A percentile compares a stretch with the other conserved stretches of the same genome.
These are phyloP conservation scores for Vanessa atalanta DNA, from an alignment of 1,140 invertebrate genomes.

Conservation along the genomic window DNA sequence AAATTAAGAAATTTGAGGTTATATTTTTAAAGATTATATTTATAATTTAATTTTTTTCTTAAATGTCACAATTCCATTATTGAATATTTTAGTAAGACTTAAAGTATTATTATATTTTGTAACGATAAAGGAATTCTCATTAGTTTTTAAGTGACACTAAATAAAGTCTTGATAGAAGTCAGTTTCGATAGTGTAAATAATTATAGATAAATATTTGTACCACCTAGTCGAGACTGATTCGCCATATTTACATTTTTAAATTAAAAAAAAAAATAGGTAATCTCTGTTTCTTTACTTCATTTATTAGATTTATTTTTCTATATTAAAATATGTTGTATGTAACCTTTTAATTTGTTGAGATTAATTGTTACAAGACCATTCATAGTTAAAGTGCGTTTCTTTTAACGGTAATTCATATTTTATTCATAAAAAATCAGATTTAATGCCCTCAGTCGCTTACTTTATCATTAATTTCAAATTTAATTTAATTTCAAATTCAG, in stretches of 20 bases:
- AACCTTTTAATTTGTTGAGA: no score
- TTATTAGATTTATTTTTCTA: conserved; percentile 12
- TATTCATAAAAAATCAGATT: no score
- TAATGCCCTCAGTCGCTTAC: no score
- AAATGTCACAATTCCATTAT: background rate
- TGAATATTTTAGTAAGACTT: conserved; percentile 12
- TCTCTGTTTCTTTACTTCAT: conserved; percentile 12
- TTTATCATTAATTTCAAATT: no score
- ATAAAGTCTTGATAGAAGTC: conserved; percentile 35
- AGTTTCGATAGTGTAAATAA: conserved; percentile 63
- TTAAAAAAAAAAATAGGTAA: conserved; percentile 10
- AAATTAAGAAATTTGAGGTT: background rate
- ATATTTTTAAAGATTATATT: background rate
- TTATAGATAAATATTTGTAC: conserved; percentile 47
- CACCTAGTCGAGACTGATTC: conserved; percentile 66
- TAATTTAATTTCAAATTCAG: no score
- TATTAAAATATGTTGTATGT: background rate
- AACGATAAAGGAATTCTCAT: conserved; percentile 21
- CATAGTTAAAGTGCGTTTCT: no score
- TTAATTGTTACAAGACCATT: no score
- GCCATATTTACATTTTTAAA: conserved; percentile 51
- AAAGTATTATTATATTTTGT: conserved; percentile 21
- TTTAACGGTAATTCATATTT: no score
- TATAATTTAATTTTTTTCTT: background rate
- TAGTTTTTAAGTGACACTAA: conserved; percentile 37